These are phyloP conservation scores for Myotis findleyi DNA, from an alignment of 2,797 vertebrate species.

Conservation along the genomic window DNA sequence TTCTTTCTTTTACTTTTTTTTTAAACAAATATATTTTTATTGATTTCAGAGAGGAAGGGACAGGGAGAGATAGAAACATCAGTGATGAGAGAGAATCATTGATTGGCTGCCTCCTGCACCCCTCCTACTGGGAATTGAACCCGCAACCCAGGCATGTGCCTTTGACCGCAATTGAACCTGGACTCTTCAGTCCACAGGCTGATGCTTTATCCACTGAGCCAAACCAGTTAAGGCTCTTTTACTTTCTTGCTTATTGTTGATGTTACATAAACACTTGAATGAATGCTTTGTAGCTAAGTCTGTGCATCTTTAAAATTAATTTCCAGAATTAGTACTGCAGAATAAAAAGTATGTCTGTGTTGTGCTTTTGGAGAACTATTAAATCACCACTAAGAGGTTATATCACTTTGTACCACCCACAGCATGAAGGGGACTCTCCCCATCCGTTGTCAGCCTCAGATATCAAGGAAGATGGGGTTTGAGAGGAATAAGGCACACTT, in stretches of 20 bases:
- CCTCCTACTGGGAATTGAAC: too few relatives aligned
- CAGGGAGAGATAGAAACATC: too few relatives aligned
- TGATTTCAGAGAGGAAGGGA: too few relatives aligned
- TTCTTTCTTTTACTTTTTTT: neutral
- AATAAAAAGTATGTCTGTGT: neutral
- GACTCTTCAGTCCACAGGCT: too few relatives aligned
- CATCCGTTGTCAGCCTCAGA: neutral
- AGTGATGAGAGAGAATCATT: too few relatives aligned
- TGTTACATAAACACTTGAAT: neutral
- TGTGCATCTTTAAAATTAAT: neutral
- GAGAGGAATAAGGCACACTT: fast-evolving
- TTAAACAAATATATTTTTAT: neutral
- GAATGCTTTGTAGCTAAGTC: neutral
- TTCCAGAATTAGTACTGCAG: neutral
- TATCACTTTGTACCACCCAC: neutral
- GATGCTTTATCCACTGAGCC: too few relatives aligned
- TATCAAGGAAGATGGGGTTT: fast-evolving
- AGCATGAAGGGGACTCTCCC: neutral
- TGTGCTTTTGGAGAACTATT: neutral
- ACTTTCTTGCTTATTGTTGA: neutral
- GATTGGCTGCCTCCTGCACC: too few relatives aligned
- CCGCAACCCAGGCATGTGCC: too few relatives aligned
- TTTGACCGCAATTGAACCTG: too few relatives aligned
- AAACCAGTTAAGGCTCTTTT: too few relatives aligned
- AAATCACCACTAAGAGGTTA: neutral